A percentile compares a stretch with the other conserved stretches of the same genome.
Evolutionary conservation across 1,140 invertebrate genomes (phyloP).

Genomic region (Scylla paramamosain): DNA sequence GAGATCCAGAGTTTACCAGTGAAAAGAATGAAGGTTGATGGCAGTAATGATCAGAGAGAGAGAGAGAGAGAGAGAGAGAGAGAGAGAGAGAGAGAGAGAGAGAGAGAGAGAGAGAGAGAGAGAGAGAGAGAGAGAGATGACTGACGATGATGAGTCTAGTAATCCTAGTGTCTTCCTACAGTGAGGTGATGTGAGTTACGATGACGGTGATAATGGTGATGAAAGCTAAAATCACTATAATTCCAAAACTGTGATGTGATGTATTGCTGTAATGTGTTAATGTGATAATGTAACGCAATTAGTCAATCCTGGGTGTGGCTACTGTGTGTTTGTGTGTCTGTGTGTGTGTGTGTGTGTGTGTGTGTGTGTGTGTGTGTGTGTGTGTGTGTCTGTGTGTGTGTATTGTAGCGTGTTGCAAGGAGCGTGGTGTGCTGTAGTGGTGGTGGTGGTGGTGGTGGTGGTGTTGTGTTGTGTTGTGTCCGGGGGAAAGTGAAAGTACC

Average conservation of each 20-base stretch:
- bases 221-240: too few species aligned
- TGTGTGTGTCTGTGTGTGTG: background rate
- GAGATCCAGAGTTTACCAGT: too few species aligned
- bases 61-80: background rate
- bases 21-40: too few species aligned
- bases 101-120: background rate
- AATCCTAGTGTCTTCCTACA: background rate
- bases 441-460: background rate
- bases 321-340: background rate
- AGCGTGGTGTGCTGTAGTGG: too few species aligned
- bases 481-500: too few species aligned
- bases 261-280: too few species aligned
- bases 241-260: too few species aligned
- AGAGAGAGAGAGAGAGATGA: background rate
- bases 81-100: background rate
- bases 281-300: too few species aligned
- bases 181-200: too few species aligned
- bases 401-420: background rate
- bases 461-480: background rate
- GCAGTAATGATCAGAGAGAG: background rate
- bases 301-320: too few species aligned
- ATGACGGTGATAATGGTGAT: too few species aligned
- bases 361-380: slow-evolving; percentile 14
- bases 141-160: background rate
- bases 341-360: slow-evolving; percentile 20